These are phyloP conservation scores for Fratercula arctica DNA, from an alignment of 2,797 vertebrate genomes.

Conservation along the genomic window DNA sequence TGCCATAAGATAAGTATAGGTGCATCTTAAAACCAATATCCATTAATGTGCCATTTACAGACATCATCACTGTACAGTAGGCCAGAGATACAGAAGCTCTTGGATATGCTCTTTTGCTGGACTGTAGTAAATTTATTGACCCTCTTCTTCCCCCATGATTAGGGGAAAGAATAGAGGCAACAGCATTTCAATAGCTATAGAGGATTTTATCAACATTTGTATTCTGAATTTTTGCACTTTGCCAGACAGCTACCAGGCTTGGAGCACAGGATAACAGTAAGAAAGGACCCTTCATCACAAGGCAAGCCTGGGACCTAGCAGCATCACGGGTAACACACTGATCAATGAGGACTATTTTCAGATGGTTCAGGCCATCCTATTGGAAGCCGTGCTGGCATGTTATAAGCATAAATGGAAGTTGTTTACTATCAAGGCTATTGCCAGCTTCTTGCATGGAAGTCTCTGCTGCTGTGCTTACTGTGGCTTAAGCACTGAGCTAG, in stretches of 20 bases:
- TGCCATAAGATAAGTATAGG: not conserved
- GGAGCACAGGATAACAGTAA: not conserved
- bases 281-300: not conserved
- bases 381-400: not conserved
- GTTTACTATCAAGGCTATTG: not conserved
- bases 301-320: not conserved
- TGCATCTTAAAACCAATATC: not conserved
- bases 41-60: not conserved
- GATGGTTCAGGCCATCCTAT: not conserved
- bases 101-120: not conserved
- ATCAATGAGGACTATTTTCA: not conserved
- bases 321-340: not conserved
- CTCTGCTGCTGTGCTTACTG: not conserved
- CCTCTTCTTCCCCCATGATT: rapidly evolving
- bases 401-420: not conserved
- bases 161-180: not conserved
- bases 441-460: not conserved
- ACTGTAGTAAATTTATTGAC: not conserved
- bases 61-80: not conserved
- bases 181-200: not conserved
- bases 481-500: not conserved
- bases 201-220: not conserved
- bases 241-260: not conserved
- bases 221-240: not conserved
- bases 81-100: not conserved